Conservation (phyloP, 2,888 invertebrate species). For the Xylota segnis region DNA sequence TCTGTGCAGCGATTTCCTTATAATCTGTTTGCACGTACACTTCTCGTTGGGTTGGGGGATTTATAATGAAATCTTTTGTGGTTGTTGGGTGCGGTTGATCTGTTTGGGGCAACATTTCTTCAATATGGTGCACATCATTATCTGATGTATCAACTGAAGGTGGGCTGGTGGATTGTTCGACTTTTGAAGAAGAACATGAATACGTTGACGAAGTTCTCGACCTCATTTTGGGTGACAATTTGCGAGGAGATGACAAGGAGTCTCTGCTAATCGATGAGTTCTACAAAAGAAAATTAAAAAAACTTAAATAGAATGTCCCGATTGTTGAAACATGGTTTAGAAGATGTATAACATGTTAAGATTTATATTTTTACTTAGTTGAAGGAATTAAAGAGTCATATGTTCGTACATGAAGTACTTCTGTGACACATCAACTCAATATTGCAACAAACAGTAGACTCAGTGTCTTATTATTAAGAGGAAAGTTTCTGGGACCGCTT, state of each 20-base stretch:
- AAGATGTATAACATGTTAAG: no score
- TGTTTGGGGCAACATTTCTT: neutral
- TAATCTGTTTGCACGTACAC: constrained; percentile 54
- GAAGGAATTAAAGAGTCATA: no score
- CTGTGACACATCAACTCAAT: no score
- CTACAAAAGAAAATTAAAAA: neutral
- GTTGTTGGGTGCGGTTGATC: neutral
- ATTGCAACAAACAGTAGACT: no score
- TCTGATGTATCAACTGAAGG: neutral
- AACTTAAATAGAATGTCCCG: no score
- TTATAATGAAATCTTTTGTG: neutral
- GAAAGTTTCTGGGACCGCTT: no score
- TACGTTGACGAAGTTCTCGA: neutral
- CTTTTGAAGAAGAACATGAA: neutral
- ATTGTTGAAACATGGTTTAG: no score
- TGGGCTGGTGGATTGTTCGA: neutral
- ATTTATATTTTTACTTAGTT: no score
- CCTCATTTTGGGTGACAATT: neutral
- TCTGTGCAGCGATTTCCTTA: constrained; percentile 6
- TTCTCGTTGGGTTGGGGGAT: constrained; percentile 18
- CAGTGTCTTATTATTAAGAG: no score
- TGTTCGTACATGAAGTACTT: no score
- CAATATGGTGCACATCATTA: constrained; percentile 4
- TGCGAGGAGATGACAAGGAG: neutral
- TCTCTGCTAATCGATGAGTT: neutral